Evolutionary conservation across 2,888 invertebrate genomes (phyloP).

Genomic region (Aporophyla nigra): DNA sequence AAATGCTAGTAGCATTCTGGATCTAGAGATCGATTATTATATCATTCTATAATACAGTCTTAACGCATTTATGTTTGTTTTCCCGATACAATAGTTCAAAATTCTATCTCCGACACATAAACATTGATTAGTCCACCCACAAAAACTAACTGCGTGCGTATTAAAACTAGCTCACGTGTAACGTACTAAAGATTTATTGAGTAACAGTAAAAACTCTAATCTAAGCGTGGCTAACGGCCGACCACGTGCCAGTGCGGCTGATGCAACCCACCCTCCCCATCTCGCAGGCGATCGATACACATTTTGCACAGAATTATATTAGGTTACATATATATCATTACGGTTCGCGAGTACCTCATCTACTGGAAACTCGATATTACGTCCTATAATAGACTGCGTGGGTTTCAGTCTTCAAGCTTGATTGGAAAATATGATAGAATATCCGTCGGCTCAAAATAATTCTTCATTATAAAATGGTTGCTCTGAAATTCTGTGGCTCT

Average conservation of each 20-base stretch:
- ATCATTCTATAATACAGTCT: not conserved
- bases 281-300: constrained; percentile 68
- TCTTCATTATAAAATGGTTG: constrained; percentile 39
- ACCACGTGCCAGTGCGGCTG: constrained; percentile 50
- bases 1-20: constrained; percentile 32
- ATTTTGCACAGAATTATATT: constrained; percentile 68
- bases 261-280: constrained; percentile 57
- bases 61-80: not conserved
- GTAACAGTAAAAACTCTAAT: constrained; percentile 57
- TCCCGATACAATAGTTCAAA: constrained; percentile 12
- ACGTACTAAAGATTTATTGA: constrained; percentile 59
- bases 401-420: constrained; percentile 60
- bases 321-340: constrained; percentile 54
- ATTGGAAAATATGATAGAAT: constrained; percentile 63
- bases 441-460: constrained; percentile 50
- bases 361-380: constrained; percentile 65
- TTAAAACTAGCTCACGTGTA: constrained; percentile 54
- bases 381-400: constrained; percentile 64
- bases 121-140: constrained; percentile 38
- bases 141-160: constrained; percentile 49
- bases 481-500: constrained; percentile 23
- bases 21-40: not conserved
- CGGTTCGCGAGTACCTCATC: constrained; percentile 54
- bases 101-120: constrained; percentile 3
- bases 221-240: constrained; percentile 40